phyloP scores from a whole-genome alignment of 1,140 invertebrate genomes.

The Drosophila kikkawai region DNA sequence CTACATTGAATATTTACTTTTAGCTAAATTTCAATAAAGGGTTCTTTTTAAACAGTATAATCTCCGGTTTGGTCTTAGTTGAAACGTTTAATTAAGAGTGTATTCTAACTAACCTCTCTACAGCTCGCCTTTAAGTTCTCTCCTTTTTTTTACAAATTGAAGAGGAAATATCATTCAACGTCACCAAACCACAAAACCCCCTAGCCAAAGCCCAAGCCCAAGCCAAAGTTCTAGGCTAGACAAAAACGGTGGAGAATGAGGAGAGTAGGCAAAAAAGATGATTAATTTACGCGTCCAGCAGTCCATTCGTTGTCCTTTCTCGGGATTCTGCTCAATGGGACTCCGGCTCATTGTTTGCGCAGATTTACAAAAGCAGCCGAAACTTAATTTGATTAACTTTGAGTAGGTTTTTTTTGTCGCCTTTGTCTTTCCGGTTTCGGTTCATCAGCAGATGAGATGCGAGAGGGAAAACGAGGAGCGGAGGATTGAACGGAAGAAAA shows the following conservation, averaged over 20 bases:
- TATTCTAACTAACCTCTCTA: constrained; percentile 5
- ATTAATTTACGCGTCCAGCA: constrained; percentile 74
- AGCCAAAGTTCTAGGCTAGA: constrained; percentile 31
- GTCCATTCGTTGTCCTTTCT: constrained; percentile 52
- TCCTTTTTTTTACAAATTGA: not conserved
- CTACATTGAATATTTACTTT: not conserved
- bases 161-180: constrained; percentile 36
- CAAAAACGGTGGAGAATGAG: constrained; percentile 15
- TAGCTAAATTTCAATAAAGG: not conserved
- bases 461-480: constrained; percentile 12
- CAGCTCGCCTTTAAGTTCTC: not conserved
- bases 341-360: constrained; percentile 54
- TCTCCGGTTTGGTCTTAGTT: not conserved
- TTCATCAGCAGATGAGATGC: constrained; percentile 56
- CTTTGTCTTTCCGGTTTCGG: constrained; percentile 68
- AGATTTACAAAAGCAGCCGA: constrained; percentile 61
- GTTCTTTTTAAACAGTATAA: not conserved
- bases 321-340: constrained; percentile 15
- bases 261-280: constrained; percentile 63
- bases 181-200: constrained; percentile 40
- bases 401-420: constrained; percentile 56
- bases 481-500: constrained; percentile 1
- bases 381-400: constrained; percentile 82
- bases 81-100: constrained; percentile 1
- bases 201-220: constrained; percentile 14